These are phyloP conservation scores for Leucoraja ocellata DNA, from an alignment of 2,797 vertebrate species.

Conservation along the genomic window DNA sequence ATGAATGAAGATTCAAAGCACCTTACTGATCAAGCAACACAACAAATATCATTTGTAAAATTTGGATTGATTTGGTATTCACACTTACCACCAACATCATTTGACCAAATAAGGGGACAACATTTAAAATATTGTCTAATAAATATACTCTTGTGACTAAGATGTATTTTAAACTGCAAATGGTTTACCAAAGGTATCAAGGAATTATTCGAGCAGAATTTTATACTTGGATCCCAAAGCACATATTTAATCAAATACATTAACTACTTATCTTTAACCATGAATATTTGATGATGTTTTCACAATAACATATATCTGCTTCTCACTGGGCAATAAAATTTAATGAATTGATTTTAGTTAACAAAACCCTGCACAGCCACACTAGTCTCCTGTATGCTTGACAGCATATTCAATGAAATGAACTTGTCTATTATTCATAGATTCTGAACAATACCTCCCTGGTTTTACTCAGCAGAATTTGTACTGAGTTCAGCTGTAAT, in stretches of 20 bases:
- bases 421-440: constrained; percentile 90
- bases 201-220: constrained; percentile 83
- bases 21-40: constrained; percentile 87
- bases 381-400: constrained; percentile 90
- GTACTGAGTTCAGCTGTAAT: constrained; percentile 97
- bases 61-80: constrained; percentile 81
- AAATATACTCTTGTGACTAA: background rate
- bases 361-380: constrained; percentile 88
- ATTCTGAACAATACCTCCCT: constrained; percentile 73
- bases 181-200: constrained; percentile 63
- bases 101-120: constrained; percentile 62
- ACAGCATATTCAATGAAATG: constrained; percentile 98
- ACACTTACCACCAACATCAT: constrained; percentile 86
- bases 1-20: constrained; percentile 85
- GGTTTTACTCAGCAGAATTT: constrained; percentile 95
- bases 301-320: constrained; percentile 95
- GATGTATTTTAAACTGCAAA: constrained; percentile 39
- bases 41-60: constrained; percentile 86
- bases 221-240: constrained; percentile 66
- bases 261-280: constrained; percentile 98
- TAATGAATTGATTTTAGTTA: constrained; percentile 99
- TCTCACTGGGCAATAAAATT: constrained; percentile 98
- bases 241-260: constrained; percentile 98
- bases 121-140: constrained; percentile 36
- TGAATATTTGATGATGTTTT: constrained; percentile 99